Conservation (phyloP, 2,113 vertebrate genomes). For the Candoia aspera region DNA sequence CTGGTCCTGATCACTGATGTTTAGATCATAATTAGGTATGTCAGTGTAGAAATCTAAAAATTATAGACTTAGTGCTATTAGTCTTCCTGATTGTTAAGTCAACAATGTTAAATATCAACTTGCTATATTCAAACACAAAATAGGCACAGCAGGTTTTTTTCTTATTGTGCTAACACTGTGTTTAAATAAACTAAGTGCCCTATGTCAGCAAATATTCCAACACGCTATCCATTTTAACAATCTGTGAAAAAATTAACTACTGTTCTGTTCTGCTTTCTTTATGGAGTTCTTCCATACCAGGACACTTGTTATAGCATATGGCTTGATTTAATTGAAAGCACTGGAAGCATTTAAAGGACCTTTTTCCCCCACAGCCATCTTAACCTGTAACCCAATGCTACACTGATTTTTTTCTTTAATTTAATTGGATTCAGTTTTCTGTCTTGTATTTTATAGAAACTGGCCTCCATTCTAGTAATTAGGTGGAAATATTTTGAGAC, state of each 20-base stretch:
- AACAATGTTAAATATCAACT: background rate
- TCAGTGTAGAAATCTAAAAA: background rate
- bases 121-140: background rate
- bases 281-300: conserved; percentile 58
- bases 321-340: conserved; percentile 69
- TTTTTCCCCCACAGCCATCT: conserved; percentile 57
- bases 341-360: conserved; percentile 61
- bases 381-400: conserved; percentile 60
- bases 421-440: conserved; percentile 69
- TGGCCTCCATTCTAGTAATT: conserved; percentile 60
- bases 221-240: conserved; percentile 50
- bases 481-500: conserved; percentile 60
- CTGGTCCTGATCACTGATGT: background rate
- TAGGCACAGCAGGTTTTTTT: background rate
- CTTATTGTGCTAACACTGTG: background rate
- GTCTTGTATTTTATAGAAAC: conserved; percentile 53
- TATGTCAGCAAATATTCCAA: conserved; percentile 28
- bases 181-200: conserved; percentile 19
- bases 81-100: background rate
- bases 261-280: conserved; percentile 59
- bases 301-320: conserved; percentile 66
- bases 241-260: conserved; percentile 64
- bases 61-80: background rate
- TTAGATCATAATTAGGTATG: background rate
- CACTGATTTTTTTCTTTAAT: conserved; percentile 26